Evolutionary conservation across 1,140 invertebrate species (phyloP).

Genomic region (Diabrotica virgifera): DNA sequence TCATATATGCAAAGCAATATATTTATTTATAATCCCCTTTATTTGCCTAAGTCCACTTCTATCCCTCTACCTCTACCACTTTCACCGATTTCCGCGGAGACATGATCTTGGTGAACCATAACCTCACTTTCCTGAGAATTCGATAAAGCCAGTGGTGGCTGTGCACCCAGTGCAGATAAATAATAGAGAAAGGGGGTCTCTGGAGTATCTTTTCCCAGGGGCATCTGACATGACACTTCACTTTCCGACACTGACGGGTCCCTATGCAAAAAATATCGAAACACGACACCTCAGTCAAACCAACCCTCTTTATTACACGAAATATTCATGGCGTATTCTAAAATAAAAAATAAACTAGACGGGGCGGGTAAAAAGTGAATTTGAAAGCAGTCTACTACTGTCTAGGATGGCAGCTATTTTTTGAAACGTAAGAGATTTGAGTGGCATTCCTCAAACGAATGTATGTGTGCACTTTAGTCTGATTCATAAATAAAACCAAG

Average conservation of each 20-base stretch:
- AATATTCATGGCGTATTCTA: conserved; percentile 26
- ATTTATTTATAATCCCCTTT: too few species aligned
- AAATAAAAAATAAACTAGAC: conserved; percentile 4
- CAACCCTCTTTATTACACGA: conserved; percentile 23
- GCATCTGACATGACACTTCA: conserved; percentile 40
- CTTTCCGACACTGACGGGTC: conserved; percentile 28
- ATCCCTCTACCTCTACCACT: not conserved
- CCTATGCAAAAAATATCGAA: conserved; percentile 34
- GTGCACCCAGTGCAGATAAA: not conserved
- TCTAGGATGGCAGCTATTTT: too few species aligned
- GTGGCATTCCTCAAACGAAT: too few species aligned
- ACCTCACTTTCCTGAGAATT: not conserved
- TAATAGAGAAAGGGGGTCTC: conserved; percentile 8
- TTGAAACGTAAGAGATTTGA: too few species aligned
- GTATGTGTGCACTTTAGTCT: too few species aligned
- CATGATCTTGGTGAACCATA: not conserved
- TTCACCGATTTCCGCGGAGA: not conserved
- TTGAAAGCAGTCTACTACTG: not conserved
- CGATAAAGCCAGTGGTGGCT: not conserved
- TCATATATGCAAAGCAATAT: too few species aligned
- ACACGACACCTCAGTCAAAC: conserved; percentile 31
- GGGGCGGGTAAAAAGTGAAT: not conserved
- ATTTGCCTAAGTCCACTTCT: too few species aligned
- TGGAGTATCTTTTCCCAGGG: conserved; percentile 26
- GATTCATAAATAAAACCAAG: too few species aligned